phyloP scores from a whole-genome alignment of 2,113 vertebrate genomes.

The Cyphomyrus discorhynchus region DNA sequence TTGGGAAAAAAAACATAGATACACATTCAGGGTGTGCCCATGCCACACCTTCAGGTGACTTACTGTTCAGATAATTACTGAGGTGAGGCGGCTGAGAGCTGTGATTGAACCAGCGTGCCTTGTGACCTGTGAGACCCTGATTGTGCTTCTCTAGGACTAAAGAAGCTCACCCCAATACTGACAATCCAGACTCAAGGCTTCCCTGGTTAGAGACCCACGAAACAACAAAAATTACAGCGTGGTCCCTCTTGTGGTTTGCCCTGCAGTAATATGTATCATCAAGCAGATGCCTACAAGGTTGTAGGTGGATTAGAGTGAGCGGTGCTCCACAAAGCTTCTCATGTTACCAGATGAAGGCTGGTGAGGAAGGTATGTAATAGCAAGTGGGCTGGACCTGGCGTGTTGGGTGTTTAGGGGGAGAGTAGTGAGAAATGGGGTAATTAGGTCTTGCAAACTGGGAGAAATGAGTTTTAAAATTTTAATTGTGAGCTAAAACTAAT shows the following conservation, averaged over 20 bases:
- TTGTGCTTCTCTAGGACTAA: not conserved
- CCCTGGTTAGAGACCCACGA: not conserved
- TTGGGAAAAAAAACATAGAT: constrained; percentile 12
- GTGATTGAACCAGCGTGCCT: not conserved
- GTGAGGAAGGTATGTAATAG: not conserved
- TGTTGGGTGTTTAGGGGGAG: not conserved
- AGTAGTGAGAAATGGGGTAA: not conserved
- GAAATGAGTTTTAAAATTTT: not conserved
- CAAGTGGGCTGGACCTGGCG: not conserved
- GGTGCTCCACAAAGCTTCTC: not conserved
- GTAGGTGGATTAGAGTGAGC: not conserved
- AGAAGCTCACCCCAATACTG: not conserved
- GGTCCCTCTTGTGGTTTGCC: not conserved
- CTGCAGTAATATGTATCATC: not conserved
- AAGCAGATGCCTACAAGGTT: not conserved
- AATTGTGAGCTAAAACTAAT: constrained; percentile 7
- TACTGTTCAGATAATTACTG: not conserved
- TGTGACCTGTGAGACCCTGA: not conserved
- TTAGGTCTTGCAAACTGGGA: not conserved
- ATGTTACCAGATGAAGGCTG: not conserved
- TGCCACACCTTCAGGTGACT: not conserved
- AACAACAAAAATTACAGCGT: not conserved
- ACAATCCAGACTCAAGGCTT: not conserved
- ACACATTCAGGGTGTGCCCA: not conserved
- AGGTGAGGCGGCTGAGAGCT: not conserved